Base-by-base conservation (phyloP, 1,140 invertebrate species). In the Venturia canescens region DNA sequence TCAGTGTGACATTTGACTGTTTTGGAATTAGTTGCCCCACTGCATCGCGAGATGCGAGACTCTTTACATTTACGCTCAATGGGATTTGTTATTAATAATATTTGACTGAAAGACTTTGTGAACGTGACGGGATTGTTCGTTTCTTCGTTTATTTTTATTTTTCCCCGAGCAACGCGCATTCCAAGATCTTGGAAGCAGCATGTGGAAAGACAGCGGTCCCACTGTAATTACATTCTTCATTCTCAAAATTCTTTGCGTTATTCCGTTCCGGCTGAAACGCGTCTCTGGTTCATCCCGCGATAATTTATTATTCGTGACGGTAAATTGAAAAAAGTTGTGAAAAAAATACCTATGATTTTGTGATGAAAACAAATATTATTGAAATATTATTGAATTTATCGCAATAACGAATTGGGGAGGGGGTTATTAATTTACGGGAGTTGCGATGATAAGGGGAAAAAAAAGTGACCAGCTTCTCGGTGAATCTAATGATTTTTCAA, bases 131-230 rank as follows among this genome's bases (percentile, higher is more conserved):
- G 50, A n/a, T n/a, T n/a, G n/a, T 18, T 63, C 3, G 18, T 63
- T 26, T n/a, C 3, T 26, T 23, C 3, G 3, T 16, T n/a, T 9
- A 3, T 63, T 53, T 53, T 29, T 53, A 5, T 74, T 53, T 53
- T 53, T 53, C n/a, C 18, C 23, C 21, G 57, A 21, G 15, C 38
- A 71, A 38, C 66, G 31, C 57, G n/a, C 23, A 63, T 72, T 44
- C n/a, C 23, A 57, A 44, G 48, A 77, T 66, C 16, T 57, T 7
- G 3, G 57, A 80, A 80, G 53, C 57, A 80, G 53, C 57, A 83
- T 83, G 82, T 83, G 82, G 82, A 83, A 83, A 79, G 82, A 83
- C 79, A 83, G 82, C 79, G 82, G 82, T 69, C 82, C 82, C 60
- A 83, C 82, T 83, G 82, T 83, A 83, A 83, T 77, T 83, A 83